Evolutionary conservation across 2,888 invertebrate genomes (phyloP).

Genomic region (Pyrocoelia pectoralis): DNA sequence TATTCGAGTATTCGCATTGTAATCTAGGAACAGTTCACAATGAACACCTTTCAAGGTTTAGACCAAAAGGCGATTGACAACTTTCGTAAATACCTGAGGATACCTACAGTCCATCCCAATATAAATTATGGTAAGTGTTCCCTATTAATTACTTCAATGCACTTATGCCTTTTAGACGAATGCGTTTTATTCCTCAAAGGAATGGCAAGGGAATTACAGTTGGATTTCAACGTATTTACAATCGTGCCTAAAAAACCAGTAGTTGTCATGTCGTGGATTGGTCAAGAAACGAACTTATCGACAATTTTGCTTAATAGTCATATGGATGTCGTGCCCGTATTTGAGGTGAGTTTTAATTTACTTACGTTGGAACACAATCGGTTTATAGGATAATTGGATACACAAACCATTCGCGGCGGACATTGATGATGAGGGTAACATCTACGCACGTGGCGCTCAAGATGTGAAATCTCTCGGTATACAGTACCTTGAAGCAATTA

Average conservation of each 20-base stretch:
- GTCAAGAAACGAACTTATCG: slow-evolving; percentile 71
- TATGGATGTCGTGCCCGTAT: slow-evolving; percentile 94
- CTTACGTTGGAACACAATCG: slow-evolving; percentile 56
- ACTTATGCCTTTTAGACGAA: slow-evolving; percentile 62
- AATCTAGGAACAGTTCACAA: no score
- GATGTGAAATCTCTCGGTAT: slow-evolving; percentile 88
- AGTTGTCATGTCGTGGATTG: slow-evolving; percentile 80
- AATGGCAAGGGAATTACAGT: slow-evolving; percentile 72
- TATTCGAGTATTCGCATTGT: no score
- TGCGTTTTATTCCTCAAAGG: slow-evolving; percentile 74
- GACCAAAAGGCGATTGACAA: slow-evolving; percentile 68
- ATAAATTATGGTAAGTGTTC: slow-evolving; percentile 81
- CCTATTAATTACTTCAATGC: slow-evolving; percentile 5
- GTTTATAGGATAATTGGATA: slow-evolving; percentile 86
- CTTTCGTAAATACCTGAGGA: slow-evolving; percentile 85
- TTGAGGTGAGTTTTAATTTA: slow-evolving; percentile 63
- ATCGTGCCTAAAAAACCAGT: slow-evolving; percentile 72
- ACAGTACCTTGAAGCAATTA: slow-evolving; percentile 79
- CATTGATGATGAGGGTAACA: slow-evolving; percentile 85
- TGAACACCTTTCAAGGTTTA: not conserved
- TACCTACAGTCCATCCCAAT: slow-evolving; percentile 88
- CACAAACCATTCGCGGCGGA: slow-evolving; percentile 88
- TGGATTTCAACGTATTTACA: slow-evolving; percentile 67
- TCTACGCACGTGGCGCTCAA: slow-evolving; percentile 80
- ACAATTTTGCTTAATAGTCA: slow-evolving; percentile 87